Evolutionary conservation across 2,113 vertebrate genomes (phyloP), one percentile per base, ranked within the genome.

Genomic region (Bungarus multicinctus): DNA sequence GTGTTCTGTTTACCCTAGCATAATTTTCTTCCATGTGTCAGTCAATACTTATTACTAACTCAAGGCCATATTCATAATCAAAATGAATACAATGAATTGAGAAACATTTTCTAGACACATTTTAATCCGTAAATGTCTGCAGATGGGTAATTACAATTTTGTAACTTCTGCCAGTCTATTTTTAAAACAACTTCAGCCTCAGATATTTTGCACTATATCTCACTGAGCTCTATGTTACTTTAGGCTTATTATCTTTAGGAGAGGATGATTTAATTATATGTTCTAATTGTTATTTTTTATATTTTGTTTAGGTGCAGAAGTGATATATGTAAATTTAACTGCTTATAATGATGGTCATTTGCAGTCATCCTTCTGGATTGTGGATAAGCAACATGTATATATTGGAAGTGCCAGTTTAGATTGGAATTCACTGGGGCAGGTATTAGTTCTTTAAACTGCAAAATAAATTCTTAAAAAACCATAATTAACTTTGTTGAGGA

Each of bases 341-440:
- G 98, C 98, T 3, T 98, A 99, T 55, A 99, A 98, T n/a, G 98
- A 98, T 94, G 99, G 99, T 23, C 97, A 97, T 30, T 98, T 99
- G 53, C 98, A 97, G 94, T 98, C 99, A 0, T 99, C 99, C 12
- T 99, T 99, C 98, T 99, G 99, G 99, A 99, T 99, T 91, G 98
- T 99, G 74, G 99, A 99, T 95, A 98, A 98, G 85, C 98, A 98
- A 93, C 99, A 99, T 0, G 97, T 99, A 9, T 99, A 99, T 95
- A 98, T 99, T 52, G 99, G 99, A 95, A 99, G 99, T 60, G 98
- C 98, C 5, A 98, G 97, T 95, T 98, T 99, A 97, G 99, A 99
- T 94, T 99, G 99, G 99, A 98, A 97, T 88, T 99, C 99, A 0
- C 30, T 99, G 93, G 98, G 98, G 94, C 99, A 98, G 96, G 99